These are phyloP conservation scores for Clangula hyemalis DNA, from an alignment of 2,797 vertebrate species.

Conservation along the genomic window DNA sequence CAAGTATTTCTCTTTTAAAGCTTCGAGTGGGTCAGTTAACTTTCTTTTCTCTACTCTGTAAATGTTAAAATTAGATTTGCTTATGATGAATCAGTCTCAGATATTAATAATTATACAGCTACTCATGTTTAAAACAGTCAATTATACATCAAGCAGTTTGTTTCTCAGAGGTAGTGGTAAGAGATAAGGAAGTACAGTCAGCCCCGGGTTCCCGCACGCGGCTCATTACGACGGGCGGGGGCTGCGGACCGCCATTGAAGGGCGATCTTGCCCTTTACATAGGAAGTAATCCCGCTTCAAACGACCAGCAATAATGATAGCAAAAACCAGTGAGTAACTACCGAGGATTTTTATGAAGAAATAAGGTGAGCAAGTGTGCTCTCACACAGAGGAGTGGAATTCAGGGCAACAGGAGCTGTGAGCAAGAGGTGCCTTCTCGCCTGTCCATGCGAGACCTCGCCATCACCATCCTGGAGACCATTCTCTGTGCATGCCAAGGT, in stretches of 20 bases:
- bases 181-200: constrained; percentile 4
- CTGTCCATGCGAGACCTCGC: neutral
- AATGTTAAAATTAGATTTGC: constrained; percentile 87
- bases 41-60: constrained; percentile 99
- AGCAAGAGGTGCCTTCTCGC: neutral
- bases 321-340: neutral
- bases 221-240: neutral
- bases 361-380: neutral
- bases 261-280: neutral
- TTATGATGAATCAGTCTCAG: constrained; percentile 68
- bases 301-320: neutral
- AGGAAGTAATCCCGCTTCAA: constrained; percentile 31
- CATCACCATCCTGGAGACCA: neutral
- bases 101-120: constrained; percentile 40
- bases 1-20: constrained; percentile 99
- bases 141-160: constrained; percentile 18
- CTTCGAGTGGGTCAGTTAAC: constrained; percentile 96
- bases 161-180: constrained; percentile 18
- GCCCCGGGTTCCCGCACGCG: neutral
- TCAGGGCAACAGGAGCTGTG: neutral
- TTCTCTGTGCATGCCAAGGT: neutral
- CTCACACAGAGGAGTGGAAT: neutral
- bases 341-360: neutral
- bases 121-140: constrained; percentile 47
- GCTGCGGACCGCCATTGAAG: neutral